These are phyloP conservation scores for Clivina fossor DNA, from an alignment of 2,888 invertebrate genomes.

Conservation along the genomic window DNA sequence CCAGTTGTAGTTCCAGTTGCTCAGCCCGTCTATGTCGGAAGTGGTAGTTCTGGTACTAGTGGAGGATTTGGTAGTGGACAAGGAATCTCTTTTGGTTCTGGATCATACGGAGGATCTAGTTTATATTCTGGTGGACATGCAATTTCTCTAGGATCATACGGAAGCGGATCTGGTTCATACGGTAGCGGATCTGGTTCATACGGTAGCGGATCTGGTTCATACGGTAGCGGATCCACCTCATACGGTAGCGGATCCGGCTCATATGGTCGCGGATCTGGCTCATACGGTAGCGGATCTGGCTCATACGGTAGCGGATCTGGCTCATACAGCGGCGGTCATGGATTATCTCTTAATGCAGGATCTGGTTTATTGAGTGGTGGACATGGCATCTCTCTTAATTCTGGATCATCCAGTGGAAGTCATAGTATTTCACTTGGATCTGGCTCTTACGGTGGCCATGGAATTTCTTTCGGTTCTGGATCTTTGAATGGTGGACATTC, in stretches of 20 bases:
- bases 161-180: neutral
- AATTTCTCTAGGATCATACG: constrained; percentile 1
- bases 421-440: neutral
- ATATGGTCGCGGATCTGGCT: constrained; percentile 5
- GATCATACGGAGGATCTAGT: constrained; percentile 1
- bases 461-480: neutral
- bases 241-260: neutral
- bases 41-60: constrained; percentile 20
- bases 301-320: constrained; percentile 18
- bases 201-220: neutral
- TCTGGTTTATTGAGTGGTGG: neutral
- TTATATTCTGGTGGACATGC: neutral
- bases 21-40: constrained; percentile 17
- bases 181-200: neutral
- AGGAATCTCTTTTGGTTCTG: constrained; percentile 17
- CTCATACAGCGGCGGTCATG: neutral
- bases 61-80: constrained; percentile 13
- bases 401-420: neutral
- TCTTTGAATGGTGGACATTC: constrained; percentile 1
- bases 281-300: neutral
- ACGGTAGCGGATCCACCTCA: neutral
- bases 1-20: constrained; percentile 25
- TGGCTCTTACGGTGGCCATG: constrained; percentile 6
- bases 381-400: neutral
- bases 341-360: neutral